Conservation (phyloP, 2,113 vertebrate species). For the Rallus limicola region DNA sequence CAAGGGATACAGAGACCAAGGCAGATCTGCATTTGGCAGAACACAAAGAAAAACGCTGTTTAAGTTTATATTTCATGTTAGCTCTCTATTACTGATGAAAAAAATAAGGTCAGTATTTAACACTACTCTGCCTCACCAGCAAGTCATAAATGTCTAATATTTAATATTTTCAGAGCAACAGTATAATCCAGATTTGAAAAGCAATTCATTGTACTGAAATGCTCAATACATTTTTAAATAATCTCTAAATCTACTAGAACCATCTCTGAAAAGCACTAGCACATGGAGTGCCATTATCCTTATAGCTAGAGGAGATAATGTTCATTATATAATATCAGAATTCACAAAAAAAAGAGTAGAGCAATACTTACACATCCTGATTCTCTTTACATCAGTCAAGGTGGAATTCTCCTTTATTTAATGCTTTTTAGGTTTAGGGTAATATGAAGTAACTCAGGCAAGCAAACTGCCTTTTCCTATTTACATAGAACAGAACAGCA, state of each 20-base stretch:
- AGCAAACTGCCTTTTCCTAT: neutral
- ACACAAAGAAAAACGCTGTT: neutral
- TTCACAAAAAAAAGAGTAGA: neutral
- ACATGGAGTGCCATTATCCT: neutral
- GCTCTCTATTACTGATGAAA: neutral
- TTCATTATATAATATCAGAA: slow-evolving; percentile 8
- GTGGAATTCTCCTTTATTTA: neutral
- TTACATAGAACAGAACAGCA: neutral
- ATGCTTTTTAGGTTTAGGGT: neutral
- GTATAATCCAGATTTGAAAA: slow-evolving; percentile 57
- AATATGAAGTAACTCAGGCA: neutral
- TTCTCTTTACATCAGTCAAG: neutral
- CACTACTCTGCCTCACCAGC: neutral
- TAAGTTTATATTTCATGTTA: neutral
- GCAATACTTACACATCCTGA: neutral
- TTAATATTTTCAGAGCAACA: neutral
- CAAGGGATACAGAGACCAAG: neutral
- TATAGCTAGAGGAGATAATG: neutral
- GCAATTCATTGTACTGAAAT: slow-evolving; percentile 25
- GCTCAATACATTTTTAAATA: slow-evolving; percentile 9
- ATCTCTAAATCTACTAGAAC: slow-evolving; percentile 56
- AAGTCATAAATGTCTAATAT: neutral
- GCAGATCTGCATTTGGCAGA: neutral
- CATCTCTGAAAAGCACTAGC: slow-evolving; percentile 12
- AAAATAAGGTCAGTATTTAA: neutral